Conservation (phyloP, 2,888 invertebrate genomes). For the Calameuta filiformis region DNA sequence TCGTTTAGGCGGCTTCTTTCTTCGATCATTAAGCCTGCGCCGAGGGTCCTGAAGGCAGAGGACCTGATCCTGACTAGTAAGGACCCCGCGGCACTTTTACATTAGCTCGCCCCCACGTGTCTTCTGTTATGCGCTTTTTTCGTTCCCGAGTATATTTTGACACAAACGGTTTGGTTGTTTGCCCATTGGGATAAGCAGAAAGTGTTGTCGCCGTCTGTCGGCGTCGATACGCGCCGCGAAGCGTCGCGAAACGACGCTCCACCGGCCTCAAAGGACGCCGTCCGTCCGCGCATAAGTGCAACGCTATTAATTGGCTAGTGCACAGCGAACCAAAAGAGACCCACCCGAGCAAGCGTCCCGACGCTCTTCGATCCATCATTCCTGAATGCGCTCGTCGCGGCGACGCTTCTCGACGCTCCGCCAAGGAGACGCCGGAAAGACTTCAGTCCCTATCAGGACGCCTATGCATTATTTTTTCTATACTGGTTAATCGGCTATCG, state of each 20-base stretch:
- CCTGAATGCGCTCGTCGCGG: not conserved
- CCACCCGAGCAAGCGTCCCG: not conserved
- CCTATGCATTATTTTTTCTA: not conserved
- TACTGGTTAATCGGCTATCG: not conserved
- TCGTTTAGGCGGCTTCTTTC: slow-evolving; percentile 64
- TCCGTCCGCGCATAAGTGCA: slow-evolving; percentile 31
- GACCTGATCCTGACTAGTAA: slow-evolving; percentile 27
- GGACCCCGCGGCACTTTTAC: slow-evolving; percentile 16
- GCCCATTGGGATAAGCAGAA: slow-evolving; percentile 33
- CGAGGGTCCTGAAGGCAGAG: slow-evolving; percentile 37
- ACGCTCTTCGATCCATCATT: not conserved
- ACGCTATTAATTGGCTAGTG: slow-evolving; percentile 37
- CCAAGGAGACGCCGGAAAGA: not conserved
- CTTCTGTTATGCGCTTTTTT: slow-evolving; percentile 35
- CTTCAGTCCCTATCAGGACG: not conserved
- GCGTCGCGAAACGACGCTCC: slow-evolving; percentile 54
- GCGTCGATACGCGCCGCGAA: slow-evolving; percentile 56
- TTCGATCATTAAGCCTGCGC: slow-evolving; percentile 59
- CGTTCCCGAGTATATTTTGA: slow-evolving; percentile 40
- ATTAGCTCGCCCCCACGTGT: slow-evolving; percentile 27
- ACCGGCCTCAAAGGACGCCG: slow-evolving; percentile 38
- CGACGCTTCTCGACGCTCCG: not conserved
- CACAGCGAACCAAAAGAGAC: not conserved
- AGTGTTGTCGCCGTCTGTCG: slow-evolving; percentile 51
- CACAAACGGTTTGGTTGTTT: slow-evolving; percentile 37